Evolutionary conservation across 2,797 vertebrate genomes (phyloP).

Genomic region (Acrossocheilus fasciatus): DNA sequence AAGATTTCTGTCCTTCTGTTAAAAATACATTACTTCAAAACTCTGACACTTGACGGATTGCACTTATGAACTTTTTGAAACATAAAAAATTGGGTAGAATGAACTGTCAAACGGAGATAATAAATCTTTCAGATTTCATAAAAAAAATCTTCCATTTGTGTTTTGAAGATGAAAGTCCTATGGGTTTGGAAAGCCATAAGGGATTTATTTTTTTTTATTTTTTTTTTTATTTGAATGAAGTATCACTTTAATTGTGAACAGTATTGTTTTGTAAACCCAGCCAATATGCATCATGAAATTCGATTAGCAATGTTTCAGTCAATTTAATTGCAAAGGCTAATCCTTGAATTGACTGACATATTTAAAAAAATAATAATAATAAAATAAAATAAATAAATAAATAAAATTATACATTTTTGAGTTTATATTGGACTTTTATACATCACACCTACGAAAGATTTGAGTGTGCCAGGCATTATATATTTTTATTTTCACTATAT

Average conservation of each 20-base stretch:
- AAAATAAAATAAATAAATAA: background rate
- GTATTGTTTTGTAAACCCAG: no score
- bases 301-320: no score
- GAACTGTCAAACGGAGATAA: background rate
- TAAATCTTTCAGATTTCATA: background rate
- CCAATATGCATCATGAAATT: background rate
- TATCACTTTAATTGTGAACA: no score
- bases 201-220: no score
- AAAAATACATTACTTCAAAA: background rate
- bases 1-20: background rate
- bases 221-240: no score
- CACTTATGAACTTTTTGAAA: background rate
- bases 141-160: no score
- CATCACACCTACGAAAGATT: no score
- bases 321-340: no score
- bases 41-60: background rate
- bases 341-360: no score
- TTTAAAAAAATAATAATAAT: background rate
- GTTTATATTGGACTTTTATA: background rate
- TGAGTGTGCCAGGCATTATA: background rate
- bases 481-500: background rate
- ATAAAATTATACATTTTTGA: no score
- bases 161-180: no score
- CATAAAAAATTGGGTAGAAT: background rate
- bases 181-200: no score